These are phyloP conservation scores for Notolabrus celidotus DNA, from an alignment of 2,797 vertebrate species.

Conservation along the genomic window DNA sequence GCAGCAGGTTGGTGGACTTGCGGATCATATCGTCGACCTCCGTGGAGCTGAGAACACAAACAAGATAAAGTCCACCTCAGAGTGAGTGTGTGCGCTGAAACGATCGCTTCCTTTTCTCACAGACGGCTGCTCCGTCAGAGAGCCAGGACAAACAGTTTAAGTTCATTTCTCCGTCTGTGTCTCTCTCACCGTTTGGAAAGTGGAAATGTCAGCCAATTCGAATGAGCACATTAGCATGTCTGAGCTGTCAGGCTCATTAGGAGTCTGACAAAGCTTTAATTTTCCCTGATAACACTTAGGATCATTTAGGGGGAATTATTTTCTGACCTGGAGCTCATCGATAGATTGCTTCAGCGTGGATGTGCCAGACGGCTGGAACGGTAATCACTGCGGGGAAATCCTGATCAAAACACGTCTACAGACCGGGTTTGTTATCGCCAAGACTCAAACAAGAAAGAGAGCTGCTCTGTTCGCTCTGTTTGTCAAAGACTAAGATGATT, in stretches of 20 bases:
- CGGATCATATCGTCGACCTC: constrained; percentile 98
- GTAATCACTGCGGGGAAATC: too few relatives aligned
- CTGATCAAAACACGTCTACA: too few relatives aligned
- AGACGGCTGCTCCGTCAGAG: constrained; percentile 6
- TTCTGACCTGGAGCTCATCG: not conserved
- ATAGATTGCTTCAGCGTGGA: not conserved
- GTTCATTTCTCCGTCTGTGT: constrained; percentile 55
- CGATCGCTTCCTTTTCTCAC: constrained; percentile 40
- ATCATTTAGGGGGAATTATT: not conserved
- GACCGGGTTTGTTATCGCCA: too few relatives aligned
- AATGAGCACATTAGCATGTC: constrained; percentile 46
- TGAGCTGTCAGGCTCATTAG: constrained; percentile 44
- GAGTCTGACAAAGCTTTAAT: constrained; percentile 12
- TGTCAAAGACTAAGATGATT: too few relatives aligned
- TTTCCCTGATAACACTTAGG: not conserved
- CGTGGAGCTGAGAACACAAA: constrained; percentile 87
- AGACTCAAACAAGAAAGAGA: too few relatives aligned
- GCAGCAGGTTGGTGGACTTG: constrained; percentile 95
- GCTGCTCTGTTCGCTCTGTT: too few relatives aligned
- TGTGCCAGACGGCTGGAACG: not conserved
- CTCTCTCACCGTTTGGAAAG: constrained; percentile 54
- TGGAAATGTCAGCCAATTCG: constrained; percentile 53
- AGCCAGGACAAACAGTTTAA: constrained; percentile 71
- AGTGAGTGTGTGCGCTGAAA: constrained; percentile 37
- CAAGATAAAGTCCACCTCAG: constrained; percentile 5